Conservation (phyloP, 2,113 vertebrate genomes). For the Myotis lucifugus region DNA sequence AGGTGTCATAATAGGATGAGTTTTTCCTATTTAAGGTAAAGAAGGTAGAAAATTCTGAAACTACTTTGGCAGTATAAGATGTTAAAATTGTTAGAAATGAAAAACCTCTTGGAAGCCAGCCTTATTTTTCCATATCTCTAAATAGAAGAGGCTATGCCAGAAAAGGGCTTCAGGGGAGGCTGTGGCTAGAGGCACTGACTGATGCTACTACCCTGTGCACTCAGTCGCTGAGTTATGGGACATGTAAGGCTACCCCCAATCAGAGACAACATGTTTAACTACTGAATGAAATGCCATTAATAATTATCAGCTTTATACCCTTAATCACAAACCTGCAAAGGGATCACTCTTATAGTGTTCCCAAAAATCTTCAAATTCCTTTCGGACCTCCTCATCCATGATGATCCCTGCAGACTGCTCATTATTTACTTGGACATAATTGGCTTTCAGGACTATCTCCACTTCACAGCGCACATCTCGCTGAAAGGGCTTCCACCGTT, state of each 20-base stretch:
- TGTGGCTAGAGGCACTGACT: neutral
- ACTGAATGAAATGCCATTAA: neutral
- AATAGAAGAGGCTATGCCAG: neutral
- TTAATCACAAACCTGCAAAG: constrained; percentile 88
- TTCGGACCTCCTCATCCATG: constrained; percentile 90
- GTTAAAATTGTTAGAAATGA: neutral
- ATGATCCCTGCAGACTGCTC: constrained; percentile 88
- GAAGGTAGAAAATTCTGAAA: constrained; percentile 17
- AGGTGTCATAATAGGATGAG: neutral
- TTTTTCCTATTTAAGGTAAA: constrained; percentile 17
- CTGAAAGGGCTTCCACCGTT: constrained; percentile 94
- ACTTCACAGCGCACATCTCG: constrained; percentile 90
- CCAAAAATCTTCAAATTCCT: constrained; percentile 96
- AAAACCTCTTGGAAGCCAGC: neutral
- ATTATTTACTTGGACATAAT: constrained; percentile 95
- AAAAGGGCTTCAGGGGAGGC: neutral
- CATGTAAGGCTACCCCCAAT: neutral
- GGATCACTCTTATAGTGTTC: constrained; percentile 87
- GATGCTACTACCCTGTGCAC: neutral
- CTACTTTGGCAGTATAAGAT: neutral
- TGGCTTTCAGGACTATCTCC: constrained; percentile 95
- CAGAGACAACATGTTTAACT: neutral
- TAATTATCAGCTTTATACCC: neutral
- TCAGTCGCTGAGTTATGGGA: neutral
- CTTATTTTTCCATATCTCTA: neutral